Percentiles rank a stretch among this genome's conserved stretches.
Evolutionary conservation across 2,888 invertebrate species (phyloP).

Genomic region (Troglohyphantes excavatus): DNA sequence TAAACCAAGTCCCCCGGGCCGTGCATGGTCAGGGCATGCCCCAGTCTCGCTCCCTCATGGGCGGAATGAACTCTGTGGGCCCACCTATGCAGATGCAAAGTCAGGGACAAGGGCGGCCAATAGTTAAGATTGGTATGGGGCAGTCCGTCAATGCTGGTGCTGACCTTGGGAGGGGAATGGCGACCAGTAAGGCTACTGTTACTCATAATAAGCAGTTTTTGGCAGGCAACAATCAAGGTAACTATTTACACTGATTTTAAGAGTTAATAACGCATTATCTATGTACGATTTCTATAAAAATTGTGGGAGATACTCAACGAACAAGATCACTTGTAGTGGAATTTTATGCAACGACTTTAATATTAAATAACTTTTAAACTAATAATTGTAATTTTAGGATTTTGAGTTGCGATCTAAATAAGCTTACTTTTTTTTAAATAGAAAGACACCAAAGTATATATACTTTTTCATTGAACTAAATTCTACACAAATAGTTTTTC

Average conservation of each 20-base stretch:
- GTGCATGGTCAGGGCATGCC: slow-evolving; percentile 64
- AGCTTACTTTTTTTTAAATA: too few relatives aligned
- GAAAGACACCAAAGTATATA: too few relatives aligned
- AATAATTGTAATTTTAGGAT: too few relatives aligned
- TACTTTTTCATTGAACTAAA: too few relatives aligned
- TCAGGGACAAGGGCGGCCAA: slow-evolving; percentile 76
- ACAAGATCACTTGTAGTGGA: too few relatives aligned
- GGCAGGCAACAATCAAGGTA: slow-evolving; percentile 61
- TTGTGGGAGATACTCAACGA: too few relatives aligned
- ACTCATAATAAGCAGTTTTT: slow-evolving; percentile 68
- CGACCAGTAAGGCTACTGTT: slow-evolving; percentile 47
- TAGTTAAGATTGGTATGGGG: slow-evolving; percentile 73
- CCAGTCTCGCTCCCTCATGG: slow-evolving; percentile 54
- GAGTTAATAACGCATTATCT: too few relatives aligned
- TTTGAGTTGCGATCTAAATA: too few relatives aligned
- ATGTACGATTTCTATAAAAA: too few relatives aligned
- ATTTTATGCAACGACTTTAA: too few relatives aligned
- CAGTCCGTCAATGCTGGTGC: slow-evolving; percentile 41
- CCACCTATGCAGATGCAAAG: slow-evolving; percentile 47
- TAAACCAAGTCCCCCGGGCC: slow-evolving; percentile 60
- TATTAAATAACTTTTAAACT: too few relatives aligned
- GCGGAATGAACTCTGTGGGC: slow-evolving; percentile 44
- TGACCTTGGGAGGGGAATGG: slow-evolving; percentile 50
- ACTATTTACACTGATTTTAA: not conserved
- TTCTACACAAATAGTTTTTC: too few relatives aligned